Evolutionary conservation across 2,797 vertebrate species (phyloP), one percentile per base, ranked within the genome.

Genomic region (Merluccius polli): DNA sequence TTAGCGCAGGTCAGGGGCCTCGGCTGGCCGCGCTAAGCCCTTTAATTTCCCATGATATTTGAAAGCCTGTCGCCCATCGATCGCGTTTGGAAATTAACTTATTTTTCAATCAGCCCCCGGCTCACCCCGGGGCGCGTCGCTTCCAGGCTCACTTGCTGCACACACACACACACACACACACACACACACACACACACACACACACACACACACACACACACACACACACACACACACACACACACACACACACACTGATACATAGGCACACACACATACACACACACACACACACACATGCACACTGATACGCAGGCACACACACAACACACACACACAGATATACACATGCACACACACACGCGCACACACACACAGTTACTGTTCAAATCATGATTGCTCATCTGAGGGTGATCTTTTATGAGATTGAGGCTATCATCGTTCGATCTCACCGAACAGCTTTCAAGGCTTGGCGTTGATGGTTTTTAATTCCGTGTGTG

Each of bases 41-140:
- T 97, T 97, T 99, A 97, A 99, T 99, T 98, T 98, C 98, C 97
- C 97, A 93, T 96, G 98, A 96, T 97, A 97, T 97, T 98, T 98
- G 95, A 95, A 93, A 88, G 94, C 95, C 95, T 95, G 95, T 95
- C 95, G 94, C 94, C 95, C 95, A 98, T 98, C 95, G 96, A 98
- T 97, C 95, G 93, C 94, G 94, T 93, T 94, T 94, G 95, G 89
- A 98, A 98, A 99, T 99, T 96, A 97, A 98, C 96, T 97, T 97
- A 96, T 98, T 98, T 99, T 98, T 98, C 96, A 98, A 98, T 99
- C 97, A 98, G 95, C 93, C 94, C 94, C 91, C 88, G n/a, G 89
- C 92, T 94, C 95, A 95, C 95, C 94, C 86, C 90, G 93, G 96
- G 96, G 95, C 95, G 92, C 91, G 30, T 73, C 29, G 71, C 48